Percentiles rank a stretch among this genome's conserved stretches.
These are phyloP conservation scores for Tragelaphus imberbis DNA, from an alignment of 2,113 vertebrate genomes.

Conservation along the genomic window DNA sequence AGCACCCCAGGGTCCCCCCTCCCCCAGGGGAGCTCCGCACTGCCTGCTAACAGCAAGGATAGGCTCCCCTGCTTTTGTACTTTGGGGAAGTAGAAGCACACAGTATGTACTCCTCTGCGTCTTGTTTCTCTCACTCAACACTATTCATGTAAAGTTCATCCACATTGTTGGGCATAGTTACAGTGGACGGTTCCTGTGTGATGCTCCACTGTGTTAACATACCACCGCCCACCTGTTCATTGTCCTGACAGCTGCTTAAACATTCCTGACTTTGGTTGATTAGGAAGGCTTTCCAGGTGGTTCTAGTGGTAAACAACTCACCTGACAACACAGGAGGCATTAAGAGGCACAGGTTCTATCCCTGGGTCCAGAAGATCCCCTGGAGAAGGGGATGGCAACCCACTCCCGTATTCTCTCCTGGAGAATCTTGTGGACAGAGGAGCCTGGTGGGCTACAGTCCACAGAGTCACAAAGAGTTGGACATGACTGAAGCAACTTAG, in stretches of 20 bases:
- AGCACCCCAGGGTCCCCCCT: neutral
- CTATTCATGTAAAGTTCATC: neutral
- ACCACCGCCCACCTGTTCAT: neutral
- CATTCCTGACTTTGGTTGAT: neutral
- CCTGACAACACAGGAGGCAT: neutral
- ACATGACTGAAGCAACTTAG: neutral
- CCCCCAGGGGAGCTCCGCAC: neutral
- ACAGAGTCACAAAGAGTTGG: neutral
- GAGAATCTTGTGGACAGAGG: neutral
- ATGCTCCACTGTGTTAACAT: neutral
- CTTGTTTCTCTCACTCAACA: neutral
- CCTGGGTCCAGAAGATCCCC: neutral
- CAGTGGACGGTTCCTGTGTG: neutral
- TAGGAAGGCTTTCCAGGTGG: neutral
- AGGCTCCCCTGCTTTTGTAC: neutral
- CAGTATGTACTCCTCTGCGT: neutral
- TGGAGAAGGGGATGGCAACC: neutral
- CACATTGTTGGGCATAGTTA: neutral
- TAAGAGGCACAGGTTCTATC: rapidly evolving
- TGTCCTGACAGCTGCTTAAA: neutral
- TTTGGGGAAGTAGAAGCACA: neutral
- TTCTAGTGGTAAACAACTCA: neutral
- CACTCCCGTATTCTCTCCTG: neutral
- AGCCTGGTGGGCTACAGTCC: neutral
- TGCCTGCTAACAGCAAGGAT: neutral